phyloP scores from a whole-genome alignment of 2,113 vertebrate species.

The Cyanoramphus novaezelandiae region DNA sequence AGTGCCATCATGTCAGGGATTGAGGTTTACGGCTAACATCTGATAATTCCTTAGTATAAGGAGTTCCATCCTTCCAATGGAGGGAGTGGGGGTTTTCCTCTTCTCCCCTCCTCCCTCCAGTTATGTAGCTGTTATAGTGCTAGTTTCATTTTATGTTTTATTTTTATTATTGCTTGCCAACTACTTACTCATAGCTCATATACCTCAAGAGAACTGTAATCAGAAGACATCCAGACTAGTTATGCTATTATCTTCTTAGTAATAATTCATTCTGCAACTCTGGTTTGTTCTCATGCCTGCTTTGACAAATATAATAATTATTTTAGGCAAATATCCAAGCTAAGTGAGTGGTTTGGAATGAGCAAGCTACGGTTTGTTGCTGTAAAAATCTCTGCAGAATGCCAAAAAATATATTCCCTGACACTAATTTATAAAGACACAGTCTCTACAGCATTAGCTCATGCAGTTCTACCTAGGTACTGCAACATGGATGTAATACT shows the following conservation, averaged over 20 bases:
- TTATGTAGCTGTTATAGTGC: background rate
- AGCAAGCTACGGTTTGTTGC: slow-evolving; percentile 15
- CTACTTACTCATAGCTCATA: slow-evolving; percentile 43
- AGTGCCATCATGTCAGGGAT: background rate
- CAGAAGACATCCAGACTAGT: slow-evolving; percentile 27
- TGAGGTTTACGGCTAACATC: background rate
- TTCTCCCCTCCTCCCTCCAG: background rate
- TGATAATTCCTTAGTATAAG: background rate
- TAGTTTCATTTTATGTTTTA: slow-evolving; percentile 29
- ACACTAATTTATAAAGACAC: background rate
- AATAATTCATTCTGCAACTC: slow-evolving; percentile 36
- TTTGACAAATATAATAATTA: slow-evolving; percentile 19
- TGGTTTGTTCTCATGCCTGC: slow-evolving; percentile 23
- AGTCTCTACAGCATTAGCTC: background rate
- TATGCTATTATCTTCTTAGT: slow-evolving; percentile 7
- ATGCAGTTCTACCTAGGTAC: background rate
- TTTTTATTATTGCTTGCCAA: slow-evolving; percentile 27
- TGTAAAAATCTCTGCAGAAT: slow-evolving; percentile 25
- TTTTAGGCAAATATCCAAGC: slow-evolving; percentile 58
- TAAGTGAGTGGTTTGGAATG: slow-evolving; percentile 52
- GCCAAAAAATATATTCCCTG: background rate
- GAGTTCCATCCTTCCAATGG: background rate
- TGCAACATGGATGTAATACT: background rate
- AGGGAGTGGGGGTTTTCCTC: background rate
- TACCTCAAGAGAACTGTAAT: slow-evolving; percentile 7